A percentile compares a stretch with the other conserved stretches of the same genome.
phyloP scores from a whole-genome alignment of 2,888 invertebrate species.

The Aromia moschata region DNA sequence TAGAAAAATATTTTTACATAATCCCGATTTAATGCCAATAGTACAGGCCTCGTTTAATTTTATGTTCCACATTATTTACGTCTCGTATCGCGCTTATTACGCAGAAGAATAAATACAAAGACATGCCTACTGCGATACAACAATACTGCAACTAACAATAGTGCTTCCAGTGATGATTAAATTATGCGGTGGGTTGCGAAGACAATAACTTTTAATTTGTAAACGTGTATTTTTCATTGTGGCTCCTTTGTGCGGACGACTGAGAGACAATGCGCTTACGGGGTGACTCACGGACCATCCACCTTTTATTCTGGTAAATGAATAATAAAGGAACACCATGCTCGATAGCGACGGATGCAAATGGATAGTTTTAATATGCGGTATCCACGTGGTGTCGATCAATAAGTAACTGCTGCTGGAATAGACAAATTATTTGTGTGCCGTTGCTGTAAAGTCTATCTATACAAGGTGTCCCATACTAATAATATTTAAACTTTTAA shows the following conservation, averaged over 20 bases:
- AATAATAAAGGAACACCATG: not conserved
- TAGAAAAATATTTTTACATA: constrained; percentile 3
- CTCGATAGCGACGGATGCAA: not conserved
- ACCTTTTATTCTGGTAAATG: not conserved
- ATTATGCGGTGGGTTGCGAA: constrained; percentile 10
- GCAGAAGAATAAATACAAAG: constrained; percentile 7
- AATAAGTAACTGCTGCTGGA: no score
- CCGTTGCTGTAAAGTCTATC: no score
- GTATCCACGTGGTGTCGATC: no score
- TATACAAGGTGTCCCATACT: no score
- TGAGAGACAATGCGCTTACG: not conserved
- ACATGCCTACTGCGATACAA: constrained; percentile 4
- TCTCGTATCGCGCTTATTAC: constrained; percentile 8
- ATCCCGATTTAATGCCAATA: constrained; percentile 6
- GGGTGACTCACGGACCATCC: not conserved
- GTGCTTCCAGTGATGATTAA: constrained; percentile 17
- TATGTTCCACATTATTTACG: constrained; percentile 13
- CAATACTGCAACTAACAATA: constrained; percentile 14
- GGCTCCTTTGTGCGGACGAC: not conserved
- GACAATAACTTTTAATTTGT: constrained; percentile 13
- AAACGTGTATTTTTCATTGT: not conserved
- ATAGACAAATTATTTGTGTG: no score
- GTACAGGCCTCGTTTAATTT: constrained; percentile 6
- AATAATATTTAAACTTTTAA: no score
- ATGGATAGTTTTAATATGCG: not conserved